Evolutionary conservation across 2,888 invertebrate species (phyloP).

Genomic region (Furcula furcula): DNA sequence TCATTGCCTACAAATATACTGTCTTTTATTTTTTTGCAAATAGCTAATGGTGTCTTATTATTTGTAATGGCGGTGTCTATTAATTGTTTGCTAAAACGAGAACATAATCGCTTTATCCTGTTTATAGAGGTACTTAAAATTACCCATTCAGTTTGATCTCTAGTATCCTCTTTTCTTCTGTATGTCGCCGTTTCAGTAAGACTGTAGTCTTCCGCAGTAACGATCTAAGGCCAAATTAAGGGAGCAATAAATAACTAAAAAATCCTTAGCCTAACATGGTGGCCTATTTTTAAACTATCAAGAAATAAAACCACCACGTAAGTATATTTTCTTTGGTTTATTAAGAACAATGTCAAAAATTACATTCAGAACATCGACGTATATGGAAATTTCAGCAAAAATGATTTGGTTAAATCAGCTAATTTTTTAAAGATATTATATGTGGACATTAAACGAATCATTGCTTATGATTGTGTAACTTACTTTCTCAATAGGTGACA

Average conservation of each 20-base stretch:
- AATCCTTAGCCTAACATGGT: conserved; percentile 30
- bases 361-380: conserved; percentile 3
- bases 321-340: conserved; percentile 26
- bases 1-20: neutral
- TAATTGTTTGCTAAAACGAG: neutral
- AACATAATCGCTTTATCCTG: conserved; percentile 4
- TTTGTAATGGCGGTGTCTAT: neutral
- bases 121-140: conserved; percentile 3
- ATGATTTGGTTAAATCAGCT: neutral
- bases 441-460: conserved; percentile 9
- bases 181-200: conserved; percentile 4
- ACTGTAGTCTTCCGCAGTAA: conserved; percentile 10
- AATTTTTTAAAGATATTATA: neutral
- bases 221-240: conserved; percentile 39
- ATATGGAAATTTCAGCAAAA: neutral
- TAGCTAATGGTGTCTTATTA: conserved; percentile 12
- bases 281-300: conserved; percentile 29
- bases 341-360: conserved; percentile 12
- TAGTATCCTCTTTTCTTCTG: conserved; percentile 4
- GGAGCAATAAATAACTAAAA: conserved; percentile 7
- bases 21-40: conserved; percentile 9
- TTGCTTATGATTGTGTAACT: conserved; percentile 47
- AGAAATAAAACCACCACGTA: conserved; percentile 54
- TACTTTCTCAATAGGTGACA: conserved; percentile 52
- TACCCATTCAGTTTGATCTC: neutral